Percentiles rank a stretch among this genome's conserved stretches.
Evolutionary conservation across 2,113 vertebrate species (phyloP).

Genomic region (Grammomys surdaster): DNA sequence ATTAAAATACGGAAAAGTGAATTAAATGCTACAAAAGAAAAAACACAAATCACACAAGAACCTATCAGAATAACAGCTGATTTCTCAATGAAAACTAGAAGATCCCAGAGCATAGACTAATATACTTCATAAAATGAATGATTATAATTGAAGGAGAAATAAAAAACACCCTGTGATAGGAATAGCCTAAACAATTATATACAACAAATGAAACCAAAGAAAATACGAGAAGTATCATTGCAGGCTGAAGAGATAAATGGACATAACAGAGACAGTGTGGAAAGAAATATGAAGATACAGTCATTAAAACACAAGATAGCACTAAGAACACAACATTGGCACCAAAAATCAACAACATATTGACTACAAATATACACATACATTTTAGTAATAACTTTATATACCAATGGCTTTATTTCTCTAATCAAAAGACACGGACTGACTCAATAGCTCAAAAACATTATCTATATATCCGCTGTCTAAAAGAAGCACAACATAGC

Average conservation of each 20-base stretch:
- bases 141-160: neutral
- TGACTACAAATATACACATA: neutral
- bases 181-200: neutral
- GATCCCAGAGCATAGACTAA: neutral
- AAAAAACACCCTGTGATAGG: neutral
- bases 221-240: neutral
- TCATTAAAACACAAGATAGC: neutral
- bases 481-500: neutral
- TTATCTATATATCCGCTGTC: neutral
- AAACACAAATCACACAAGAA: neutral
- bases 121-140: neutral
- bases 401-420: neutral
- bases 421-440: neutral
- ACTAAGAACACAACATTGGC: neutral
- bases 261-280: neutral
- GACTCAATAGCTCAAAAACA: neutral
- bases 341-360: neutral
- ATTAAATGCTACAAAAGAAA: neutral
- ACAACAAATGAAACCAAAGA: neutral
- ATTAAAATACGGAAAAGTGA: neutral
- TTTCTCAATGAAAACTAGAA: neutral
- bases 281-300: neutral
- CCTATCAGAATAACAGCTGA: neutral
- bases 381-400: neutral
- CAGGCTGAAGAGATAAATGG: neutral